Percentiles rank a stretch among this genome's conserved stretches.
These are phyloP conservation scores for Penaeus chinensis DNA, from an alignment of 1,140 invertebrate genomes.

Conservation along the genomic window DNA sequence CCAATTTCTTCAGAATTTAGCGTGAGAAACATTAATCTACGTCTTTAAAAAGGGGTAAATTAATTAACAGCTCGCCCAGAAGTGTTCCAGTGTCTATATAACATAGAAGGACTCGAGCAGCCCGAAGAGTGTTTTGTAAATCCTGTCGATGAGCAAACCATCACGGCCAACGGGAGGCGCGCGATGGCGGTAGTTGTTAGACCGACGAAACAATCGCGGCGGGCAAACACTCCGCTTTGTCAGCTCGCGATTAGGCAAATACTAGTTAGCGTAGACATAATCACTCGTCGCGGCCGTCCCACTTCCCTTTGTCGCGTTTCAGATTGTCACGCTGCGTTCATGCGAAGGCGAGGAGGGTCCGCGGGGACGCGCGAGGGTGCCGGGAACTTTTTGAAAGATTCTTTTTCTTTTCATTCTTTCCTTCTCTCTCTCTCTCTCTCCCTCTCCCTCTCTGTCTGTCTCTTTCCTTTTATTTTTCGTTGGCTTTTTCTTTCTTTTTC, in stretches of 20 bases:
- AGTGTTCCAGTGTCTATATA: slow-evolving; percentile 15
- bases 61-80: slow-evolving; percentile 6
- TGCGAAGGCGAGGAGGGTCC: neutral
- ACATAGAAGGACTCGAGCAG: slow-evolving; percentile 5
- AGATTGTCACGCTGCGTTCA: slow-evolving; percentile 1
- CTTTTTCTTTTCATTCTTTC: neutral
- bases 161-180: neutral
- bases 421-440: neutral
- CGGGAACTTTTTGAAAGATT: too few species aligned
- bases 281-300: slow-evolving; percentile 19
- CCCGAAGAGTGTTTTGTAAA: neutral
- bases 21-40: too few species aligned
- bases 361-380: too few species aligned
- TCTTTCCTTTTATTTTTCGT: neutral
- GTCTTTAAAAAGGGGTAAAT: neutral
- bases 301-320: slow-evolving; percentile 21
- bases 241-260: slow-evolving; percentile 43
- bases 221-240: slow-evolving; percentile 41
- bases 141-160: neutral
- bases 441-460: neutral
- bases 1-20: too few species aligned
- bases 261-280: slow-evolving; percentile 44
- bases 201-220: slow-evolving; percentile 38
- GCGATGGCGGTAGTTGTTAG: neutral
- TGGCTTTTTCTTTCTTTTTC: slow-evolving; percentile 1